Evolutionary conservation across 2,113 vertebrate genomes (phyloP).

Genomic region (Xenopus laevis): DNA sequence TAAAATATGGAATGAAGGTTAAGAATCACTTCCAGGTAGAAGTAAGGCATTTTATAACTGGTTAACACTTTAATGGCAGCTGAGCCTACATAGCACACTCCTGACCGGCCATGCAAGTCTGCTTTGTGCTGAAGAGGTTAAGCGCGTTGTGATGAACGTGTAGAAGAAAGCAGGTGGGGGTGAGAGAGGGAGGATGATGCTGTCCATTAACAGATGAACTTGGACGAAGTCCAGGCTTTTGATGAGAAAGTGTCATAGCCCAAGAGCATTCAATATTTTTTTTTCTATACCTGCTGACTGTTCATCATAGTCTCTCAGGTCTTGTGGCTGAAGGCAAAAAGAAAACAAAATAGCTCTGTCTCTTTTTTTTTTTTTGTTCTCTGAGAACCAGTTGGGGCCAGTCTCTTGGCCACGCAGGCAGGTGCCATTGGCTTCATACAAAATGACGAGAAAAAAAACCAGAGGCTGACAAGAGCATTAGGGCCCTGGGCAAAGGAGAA

Average conservation of each 20-base stretch:
- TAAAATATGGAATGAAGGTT: background rate
- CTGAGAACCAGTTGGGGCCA: constrained; percentile 83
- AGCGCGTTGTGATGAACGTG: constrained; percentile 31
- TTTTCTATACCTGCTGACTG: constrained; percentile 75
- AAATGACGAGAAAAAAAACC: constrained; percentile 55
- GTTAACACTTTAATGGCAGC: no score
- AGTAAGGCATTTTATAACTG: background rate
- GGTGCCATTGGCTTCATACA: constrained; percentile 68
- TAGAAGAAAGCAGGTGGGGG: constrained; percentile 50
- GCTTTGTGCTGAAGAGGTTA: constrained; percentile 25
- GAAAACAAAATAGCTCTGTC: constrained; percentile 55
- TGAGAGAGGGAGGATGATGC: constrained; percentile 64
- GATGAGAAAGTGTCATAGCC: constrained; percentile 82
- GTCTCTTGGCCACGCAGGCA: constrained; percentile 75
- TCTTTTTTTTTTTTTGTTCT: constrained; percentile 64
- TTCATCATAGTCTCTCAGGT: constrained; percentile 79
- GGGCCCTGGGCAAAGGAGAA: constrained; percentile 51
- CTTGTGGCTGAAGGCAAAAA: constrained; percentile 78
- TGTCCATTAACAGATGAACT: constrained; percentile 99
- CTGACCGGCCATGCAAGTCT: background rate
- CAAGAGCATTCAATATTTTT: constrained; percentile 57
- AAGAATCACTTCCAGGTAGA: background rate
- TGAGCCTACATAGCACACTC: no score
- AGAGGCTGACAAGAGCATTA: no score
- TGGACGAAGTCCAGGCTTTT: constrained; percentile 89